These are phyloP conservation scores for Turritopsis rubra DNA, from an alignment of 30 jellyfish, hydroid and myxozoan species.

Conservation along the genomic window DNA sequence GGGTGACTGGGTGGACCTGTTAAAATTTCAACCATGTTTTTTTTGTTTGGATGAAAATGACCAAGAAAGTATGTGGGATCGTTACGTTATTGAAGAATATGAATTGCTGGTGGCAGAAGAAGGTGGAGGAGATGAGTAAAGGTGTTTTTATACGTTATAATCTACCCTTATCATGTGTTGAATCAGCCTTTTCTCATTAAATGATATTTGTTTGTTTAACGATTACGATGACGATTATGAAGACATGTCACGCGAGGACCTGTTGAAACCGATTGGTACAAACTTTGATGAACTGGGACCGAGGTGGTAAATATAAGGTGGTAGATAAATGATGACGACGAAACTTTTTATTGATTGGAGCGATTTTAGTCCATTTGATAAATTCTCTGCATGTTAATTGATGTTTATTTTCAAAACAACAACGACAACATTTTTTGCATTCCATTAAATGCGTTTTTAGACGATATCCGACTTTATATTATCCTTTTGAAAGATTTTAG, in stretches of 20 bases:
- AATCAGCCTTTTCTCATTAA: background rate
- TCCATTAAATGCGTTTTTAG: background rate
- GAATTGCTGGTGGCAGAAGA: conserved; percentile 88
- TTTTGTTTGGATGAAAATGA: conserved; percentile 48
- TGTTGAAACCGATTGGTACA: background rate
- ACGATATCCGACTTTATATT: background rate
- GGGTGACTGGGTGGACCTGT: too few species aligned
- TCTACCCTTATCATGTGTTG: background rate
- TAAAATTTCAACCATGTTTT: background rate
- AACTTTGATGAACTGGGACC: conserved; percentile 10
- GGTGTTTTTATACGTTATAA: background rate
- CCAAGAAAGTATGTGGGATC: conserved; percentile 80
- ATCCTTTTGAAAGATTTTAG: too few species aligned
- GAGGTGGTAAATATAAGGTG: background rate
- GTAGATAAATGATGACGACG: background rate
- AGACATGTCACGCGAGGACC: background rate
- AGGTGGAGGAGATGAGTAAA: conserved; percentile 73
- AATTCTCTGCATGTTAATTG: background rate
- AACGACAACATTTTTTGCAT: too few species aligned
- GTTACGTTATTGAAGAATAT: conserved; percentile 66
- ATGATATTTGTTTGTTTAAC: conserved; percentile 6
- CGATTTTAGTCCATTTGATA: background rate
- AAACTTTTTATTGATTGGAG: background rate
- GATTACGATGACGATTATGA: conserved; percentile 47
- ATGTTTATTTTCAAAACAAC: background rate